A percentile compares a stretch with the other conserved stretches of the same genome.
These are phyloP conservation scores for Tretioscincus oriximinensis DNA, from an alignment of 2,113 vertebrate genomes.

Conservation along the genomic window DNA sequence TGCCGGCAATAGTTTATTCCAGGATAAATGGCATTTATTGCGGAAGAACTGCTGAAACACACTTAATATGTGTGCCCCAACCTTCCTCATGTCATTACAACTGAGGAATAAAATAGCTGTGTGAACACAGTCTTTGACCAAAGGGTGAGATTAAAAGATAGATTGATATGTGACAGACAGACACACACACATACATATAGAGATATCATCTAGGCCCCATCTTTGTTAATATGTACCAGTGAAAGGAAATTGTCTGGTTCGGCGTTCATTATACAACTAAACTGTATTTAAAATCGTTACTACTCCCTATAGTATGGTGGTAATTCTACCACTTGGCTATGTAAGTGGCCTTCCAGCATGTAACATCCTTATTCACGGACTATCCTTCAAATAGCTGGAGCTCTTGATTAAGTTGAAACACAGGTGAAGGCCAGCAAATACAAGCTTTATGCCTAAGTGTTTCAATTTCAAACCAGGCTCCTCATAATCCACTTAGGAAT, in stretches of 20 bases:
- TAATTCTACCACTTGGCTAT: not conserved
- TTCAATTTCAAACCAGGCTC: constrained; percentile 3
- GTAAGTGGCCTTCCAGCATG: not conserved
- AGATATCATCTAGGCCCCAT: not conserved
- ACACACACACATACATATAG: too few species aligned
- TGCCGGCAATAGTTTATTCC: too few species aligned
- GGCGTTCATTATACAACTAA: not conserved
- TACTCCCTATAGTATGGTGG: not conserved
- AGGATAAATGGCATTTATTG: too few species aligned
- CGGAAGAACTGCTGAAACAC: too few species aligned
- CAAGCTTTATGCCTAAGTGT: not conserved
- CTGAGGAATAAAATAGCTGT: too few species aligned
- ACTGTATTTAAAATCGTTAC: not conserved
- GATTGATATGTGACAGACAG: too few species aligned
- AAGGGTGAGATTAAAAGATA: too few species aligned
- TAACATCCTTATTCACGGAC: not conserved
- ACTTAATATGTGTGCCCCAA: too few species aligned
- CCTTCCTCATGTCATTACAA: too few species aligned
- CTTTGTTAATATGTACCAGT: not conserved
- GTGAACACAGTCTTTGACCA: too few species aligned
- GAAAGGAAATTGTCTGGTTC: not conserved
- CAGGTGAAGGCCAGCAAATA: not conserved
- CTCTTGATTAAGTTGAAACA: not conserved
- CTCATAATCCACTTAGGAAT: not conserved
- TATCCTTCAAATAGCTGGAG: not conserved